Conservation (phyloP, 2,888 invertebrate genomes). For the Cheilosia scutellata region DNA sequence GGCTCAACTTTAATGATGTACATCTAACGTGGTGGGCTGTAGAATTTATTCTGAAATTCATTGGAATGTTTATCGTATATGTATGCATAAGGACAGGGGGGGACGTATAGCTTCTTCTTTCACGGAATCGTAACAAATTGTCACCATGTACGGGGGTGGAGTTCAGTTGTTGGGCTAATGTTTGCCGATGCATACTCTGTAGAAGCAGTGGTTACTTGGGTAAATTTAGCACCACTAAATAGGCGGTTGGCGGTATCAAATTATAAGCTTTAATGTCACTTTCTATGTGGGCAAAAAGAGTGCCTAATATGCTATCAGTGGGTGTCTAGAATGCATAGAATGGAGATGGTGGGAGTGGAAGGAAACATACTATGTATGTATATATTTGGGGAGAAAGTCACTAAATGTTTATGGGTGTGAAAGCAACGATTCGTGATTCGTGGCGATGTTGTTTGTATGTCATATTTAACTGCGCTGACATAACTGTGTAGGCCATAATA, state of each 20-base stretch:
- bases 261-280: slow-evolving; percentile 19
- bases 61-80: slow-evolving; percentile 1
- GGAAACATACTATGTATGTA: slow-evolving; percentile 17
- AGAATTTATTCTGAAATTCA: slow-evolving; percentile 37
- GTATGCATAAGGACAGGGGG: background rate
- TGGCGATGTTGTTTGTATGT: background rate
- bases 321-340: background rate
- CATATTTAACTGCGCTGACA: background rate
- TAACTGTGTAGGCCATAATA: too few relatives aligned
- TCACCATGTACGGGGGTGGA: slow-evolving; percentile 41
- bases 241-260: slow-evolving; percentile 45
- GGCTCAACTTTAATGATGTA: slow-evolving; percentile 20
- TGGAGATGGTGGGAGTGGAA: slow-evolving; percentile 16
- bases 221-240: slow-evolving; percentile 53
- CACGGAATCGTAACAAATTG: slow-evolving; percentile 55
- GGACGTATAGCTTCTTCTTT: background rate
- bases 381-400: slow-evolving; percentile 18
- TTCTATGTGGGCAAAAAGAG: slow-evolving; percentile 13
- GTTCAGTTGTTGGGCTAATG: slow-evolving; percentile 52
- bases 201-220: slow-evolving; percentile 35
- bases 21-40: slow-evolving; percentile 9
- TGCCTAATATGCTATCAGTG: slow-evolving; percentile 8
- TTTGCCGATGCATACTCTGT: slow-evolving; percentile 10
- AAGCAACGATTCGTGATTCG: slow-evolving; percentile 1
- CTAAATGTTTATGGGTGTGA: slow-evolving; percentile 14